phyloP scores from a whole-genome alignment of 2,888 invertebrate species.

The Capitulum mitella region DNA sequence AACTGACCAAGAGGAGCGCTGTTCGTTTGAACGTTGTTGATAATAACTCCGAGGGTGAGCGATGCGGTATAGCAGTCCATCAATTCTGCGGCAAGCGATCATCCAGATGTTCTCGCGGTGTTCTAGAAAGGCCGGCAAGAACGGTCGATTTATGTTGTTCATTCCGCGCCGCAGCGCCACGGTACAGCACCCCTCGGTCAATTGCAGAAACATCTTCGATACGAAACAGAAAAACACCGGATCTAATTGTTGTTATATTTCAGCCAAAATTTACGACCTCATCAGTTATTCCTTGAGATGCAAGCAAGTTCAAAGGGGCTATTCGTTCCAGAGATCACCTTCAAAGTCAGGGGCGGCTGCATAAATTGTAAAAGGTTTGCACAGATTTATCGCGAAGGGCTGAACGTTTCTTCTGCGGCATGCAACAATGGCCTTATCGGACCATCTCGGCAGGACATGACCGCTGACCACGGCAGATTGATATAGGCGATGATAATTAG shows the following conservation, averaged over 20 bases:
- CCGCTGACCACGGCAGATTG: neutral
- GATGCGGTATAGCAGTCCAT: too few species aligned
- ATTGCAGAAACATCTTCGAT: neutral
- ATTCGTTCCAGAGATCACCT: neutral
- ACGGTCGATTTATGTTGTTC: too few species aligned
- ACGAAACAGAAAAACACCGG: neutral
- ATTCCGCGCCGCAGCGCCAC: too few species aligned
- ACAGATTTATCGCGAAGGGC: neutral
- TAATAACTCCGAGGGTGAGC: too few species aligned
- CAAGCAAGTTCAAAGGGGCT: neutral
- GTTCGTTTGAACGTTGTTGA: too few species aligned
- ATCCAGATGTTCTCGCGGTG: too few species aligned
- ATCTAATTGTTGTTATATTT: neutral
- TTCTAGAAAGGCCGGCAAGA: too few species aligned
- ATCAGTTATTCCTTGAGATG: neutral
- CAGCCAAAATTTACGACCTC: neutral
- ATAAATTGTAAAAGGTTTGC: neutral
- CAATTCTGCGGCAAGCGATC: too few species aligned
- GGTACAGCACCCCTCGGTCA: too few species aligned
- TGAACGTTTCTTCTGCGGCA: neutral
- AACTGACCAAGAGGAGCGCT: too few species aligned
- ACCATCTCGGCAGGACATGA: neutral
- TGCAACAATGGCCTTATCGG: conserved; percentile 5
- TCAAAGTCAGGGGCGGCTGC: neutral
- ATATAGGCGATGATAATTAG: neutral